These are phyloP conservation scores for Lota lota DNA, from an alignment of 2,113 vertebrate genomes.

Conservation along the genomic window DNA sequence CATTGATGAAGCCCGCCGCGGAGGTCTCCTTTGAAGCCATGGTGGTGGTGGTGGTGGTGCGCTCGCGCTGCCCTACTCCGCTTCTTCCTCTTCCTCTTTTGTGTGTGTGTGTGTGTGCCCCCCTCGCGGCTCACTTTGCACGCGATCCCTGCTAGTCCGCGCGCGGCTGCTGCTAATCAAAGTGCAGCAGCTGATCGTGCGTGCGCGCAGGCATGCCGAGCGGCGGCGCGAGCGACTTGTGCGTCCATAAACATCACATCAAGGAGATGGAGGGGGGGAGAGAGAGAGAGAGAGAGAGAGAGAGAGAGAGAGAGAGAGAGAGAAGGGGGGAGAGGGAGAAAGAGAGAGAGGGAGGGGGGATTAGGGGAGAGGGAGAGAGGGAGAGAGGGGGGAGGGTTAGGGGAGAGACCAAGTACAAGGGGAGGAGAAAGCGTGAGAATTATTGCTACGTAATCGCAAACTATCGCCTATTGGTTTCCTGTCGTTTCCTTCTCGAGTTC, in stretches of 20 bases:
- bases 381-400: neutral
- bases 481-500: no score
- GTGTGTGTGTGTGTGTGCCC: no score
- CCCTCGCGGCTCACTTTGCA: neutral
- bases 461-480: no score
- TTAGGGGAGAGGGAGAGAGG: conserved; percentile 5
- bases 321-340: neutral
- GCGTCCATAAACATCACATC: conserved; percentile 28
- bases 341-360: neutral
- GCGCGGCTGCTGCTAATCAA: conserved; percentile 48
- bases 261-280: neutral
- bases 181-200: conserved; percentile 33
- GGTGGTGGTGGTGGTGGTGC: conserved; percentile 24
- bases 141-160: conserved; percentile 33
- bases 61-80: conserved; percentile 12
- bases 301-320: neutral
- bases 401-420: neutral
- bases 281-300: conserved; percentile 9
- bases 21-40: conserved; percentile 72
- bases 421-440: neutral
- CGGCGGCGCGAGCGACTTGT: conserved; percentile 51
- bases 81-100: neutral
- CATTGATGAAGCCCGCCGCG: conserved; percentile 57
- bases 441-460: neutral
- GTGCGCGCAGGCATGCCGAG: conserved; percentile 58